Evolutionary conservation across 2,113 vertebrate genomes (phyloP), one percentile per base, ranked within the genome.

Genomic region (Syngnathus typhle): DNA sequence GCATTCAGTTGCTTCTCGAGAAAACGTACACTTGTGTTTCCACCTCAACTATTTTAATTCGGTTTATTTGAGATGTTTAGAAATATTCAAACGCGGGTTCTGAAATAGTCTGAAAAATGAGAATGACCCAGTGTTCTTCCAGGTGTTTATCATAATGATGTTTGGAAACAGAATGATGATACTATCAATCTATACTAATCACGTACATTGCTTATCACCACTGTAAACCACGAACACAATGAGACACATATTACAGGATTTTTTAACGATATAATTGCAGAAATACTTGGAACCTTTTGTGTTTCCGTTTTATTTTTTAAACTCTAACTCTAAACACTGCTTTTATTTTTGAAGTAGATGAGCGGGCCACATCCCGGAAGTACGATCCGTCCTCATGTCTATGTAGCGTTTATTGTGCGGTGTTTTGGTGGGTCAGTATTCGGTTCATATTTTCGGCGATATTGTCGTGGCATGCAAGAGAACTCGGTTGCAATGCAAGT

Each of bases 401-500:
- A 41, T 9, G 16, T 7, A 27, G 5, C 5, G 0, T 2, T 13
- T 7, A 43, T 60, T 27, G 49, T 12, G n/a, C 4, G 38, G 6
- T 3, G 0, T 6, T n/a, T 13, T 51, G 67, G 3, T 16, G 8
- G 49, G 19, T 59, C 19, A 6, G 18, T n/a, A 19, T 6, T 10
- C 1, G 1, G 21, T 19, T 15, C 6, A n/a, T 56, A 56, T 36
- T 36, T 56, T 65, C n/a, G 13, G 27, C 27, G 1, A 65, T 16
- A 56, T 41, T 43, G 15, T 44, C 1, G 1, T 65, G 52, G 19
- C 51, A 63, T 69, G 63, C 61, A 27, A 21, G 5, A 15, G 7
- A 15, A 15, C n/a, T 5, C 10, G 2, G 49, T 13, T 7, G 70
- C 51, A 0, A 90, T 87, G 78, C 90, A 89, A 80, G 92, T 90